Evolutionary conservation across 2,113 vertebrate species (phyloP), one percentile per base, ranked within the genome.

Genomic region (Platysteira castanea): DNA sequence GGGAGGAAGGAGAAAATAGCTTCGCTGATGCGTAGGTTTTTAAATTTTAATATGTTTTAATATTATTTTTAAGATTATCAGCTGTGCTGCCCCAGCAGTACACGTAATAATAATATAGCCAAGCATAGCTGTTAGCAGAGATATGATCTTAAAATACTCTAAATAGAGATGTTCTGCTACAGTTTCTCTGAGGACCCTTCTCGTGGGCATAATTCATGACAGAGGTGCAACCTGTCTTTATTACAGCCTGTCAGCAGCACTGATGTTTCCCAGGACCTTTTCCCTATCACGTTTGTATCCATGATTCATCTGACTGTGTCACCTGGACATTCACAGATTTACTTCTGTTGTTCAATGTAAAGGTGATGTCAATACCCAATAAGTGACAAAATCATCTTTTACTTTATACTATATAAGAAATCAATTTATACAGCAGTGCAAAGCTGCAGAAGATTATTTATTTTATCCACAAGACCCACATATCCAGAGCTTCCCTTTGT

Each of bases 121-220:
- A n/a, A 78, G 47, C 22, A 35, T 11, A 49, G 13, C 23, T 78
- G 10, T 20, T 75, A 63, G 24, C 26, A 89, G 64, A 84, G 23
- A 23, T 47, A 13, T 42, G 30, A 3, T 53, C 20, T 84, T 61
- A 50, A 81, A 89, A 54, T 23, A 4, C 9, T 71, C 60, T 41
- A 57, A 50, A 63, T 14, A 21, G 26, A 50, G 20, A 28, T 37
- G 4, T 61, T 69, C n/a, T 78, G 6, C 24, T 50, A 1, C 6
- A 18, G 16, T 31, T 70, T 63, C 46, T 69, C 50, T 31, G 13
- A 87, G 41, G 44, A 44, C 7, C 1, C 37, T 70, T 42, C 20
- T 74, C 0, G 1, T 9, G 31, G 21, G 3, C 1, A 1, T 22
- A 31, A 28, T 16, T 23, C 31, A 7, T 52, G 35, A 5, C 3